phyloP scores from a whole-genome alignment of 2,888 invertebrate genomes.

The Heteropelma amictum region DNA sequence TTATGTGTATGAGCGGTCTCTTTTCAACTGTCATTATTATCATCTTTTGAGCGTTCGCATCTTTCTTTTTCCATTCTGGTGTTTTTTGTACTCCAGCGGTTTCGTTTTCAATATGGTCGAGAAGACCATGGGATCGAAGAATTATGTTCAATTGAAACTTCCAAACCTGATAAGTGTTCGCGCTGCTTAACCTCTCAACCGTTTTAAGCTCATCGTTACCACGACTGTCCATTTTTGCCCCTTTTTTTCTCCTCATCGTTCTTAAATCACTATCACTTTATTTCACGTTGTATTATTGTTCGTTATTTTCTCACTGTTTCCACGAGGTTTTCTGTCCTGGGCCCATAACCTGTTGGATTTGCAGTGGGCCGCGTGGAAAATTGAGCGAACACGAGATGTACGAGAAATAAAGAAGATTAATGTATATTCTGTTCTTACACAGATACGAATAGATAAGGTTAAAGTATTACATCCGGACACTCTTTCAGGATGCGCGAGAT shows the following conservation, averaged over 20 bases:
- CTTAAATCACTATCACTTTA: neutral
- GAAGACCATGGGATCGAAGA: neutral
- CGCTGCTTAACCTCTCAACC: neutral
- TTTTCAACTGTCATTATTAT: constrained; percentile 59
- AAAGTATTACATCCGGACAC: no score
- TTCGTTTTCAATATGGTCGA: neutral
- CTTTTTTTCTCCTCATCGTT: no score
- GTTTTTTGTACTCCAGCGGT: neutral
- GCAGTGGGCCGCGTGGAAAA: no score
- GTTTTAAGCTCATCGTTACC: neutral
- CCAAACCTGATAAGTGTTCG: constrained; percentile 27
- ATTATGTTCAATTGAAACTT: constrained; percentile 24
- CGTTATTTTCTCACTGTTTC: neutral
- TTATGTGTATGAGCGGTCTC: constrained; percentile 58
- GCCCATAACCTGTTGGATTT: constrained; percentile 30
- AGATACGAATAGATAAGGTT: no score
- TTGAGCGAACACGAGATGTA: no score
- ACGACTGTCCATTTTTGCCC: neutral
- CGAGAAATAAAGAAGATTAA: no score
- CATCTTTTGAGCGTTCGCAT: constrained; percentile 59
- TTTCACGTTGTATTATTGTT: neutral
- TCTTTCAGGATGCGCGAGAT: no score
- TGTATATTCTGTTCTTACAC: no score
- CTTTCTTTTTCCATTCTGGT: constrained; percentile 53
- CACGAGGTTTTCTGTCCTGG: neutral